A percentile compares a stretch with the other conserved stretches of the same genome.
These are phyloP conservation scores for Thysanoteuthis rhombus DNA, from an alignment of 2,888 invertebrate species.

Conservation along the genomic window DNA sequence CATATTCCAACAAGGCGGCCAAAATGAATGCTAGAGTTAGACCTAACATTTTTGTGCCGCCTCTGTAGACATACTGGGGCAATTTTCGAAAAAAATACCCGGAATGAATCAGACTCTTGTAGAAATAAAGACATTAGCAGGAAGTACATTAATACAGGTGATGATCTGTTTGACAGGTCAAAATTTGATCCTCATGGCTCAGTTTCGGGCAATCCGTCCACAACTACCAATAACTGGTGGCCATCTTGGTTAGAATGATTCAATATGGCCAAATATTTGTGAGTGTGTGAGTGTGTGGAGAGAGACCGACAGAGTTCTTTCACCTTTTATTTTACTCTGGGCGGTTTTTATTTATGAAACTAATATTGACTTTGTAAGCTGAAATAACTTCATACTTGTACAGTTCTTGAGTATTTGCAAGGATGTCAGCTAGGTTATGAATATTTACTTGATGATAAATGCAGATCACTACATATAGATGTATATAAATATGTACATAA, in stretches of 20 bases:
- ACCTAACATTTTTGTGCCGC: not conserved
- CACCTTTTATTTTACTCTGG: not conserved
- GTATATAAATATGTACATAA: too few relatives aligned
- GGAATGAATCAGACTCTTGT: not conserved
- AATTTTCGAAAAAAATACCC: not conserved
- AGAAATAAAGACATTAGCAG: not conserved
- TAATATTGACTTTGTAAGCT: slow-evolving; percentile 12
- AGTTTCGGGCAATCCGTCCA: not conserved
- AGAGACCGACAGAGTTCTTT: not conserved
- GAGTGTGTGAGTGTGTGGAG: not conserved
- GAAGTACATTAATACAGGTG: slow-evolving; percentile 12
- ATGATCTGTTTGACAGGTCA: slow-evolving; percentile 12
- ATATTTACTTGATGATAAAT: not conserved
- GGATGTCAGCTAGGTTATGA: not conserved
- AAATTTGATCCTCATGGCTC: not conserved
- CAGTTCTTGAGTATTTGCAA: not conserved
- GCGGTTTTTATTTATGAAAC: slow-evolving; percentile 12
- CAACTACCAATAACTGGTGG: not conserved
- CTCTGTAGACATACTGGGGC: not conserved
- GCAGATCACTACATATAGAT: not conserved
- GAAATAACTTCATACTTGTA: not conserved
- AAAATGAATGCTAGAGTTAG: not conserved
- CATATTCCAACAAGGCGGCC: not conserved
- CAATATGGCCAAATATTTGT: not conserved
- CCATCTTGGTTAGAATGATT: not conserved